Conservation (phyloP, 2,113 vertebrate genomes). For the Camelus bactrianus region DNA sequence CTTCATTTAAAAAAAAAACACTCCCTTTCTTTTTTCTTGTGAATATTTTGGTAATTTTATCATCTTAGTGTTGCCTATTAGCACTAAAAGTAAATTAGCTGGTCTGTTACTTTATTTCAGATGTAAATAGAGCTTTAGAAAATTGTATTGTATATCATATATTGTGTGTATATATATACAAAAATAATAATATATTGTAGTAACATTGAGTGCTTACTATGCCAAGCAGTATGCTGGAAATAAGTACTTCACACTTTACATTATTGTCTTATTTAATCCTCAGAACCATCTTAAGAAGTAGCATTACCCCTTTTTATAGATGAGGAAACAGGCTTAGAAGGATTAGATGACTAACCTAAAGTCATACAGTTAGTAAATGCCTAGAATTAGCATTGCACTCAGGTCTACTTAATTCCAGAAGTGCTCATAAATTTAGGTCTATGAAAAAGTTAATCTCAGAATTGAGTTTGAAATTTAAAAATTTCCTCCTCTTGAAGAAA, state of each 20-base stretch:
- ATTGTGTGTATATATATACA: background rate
- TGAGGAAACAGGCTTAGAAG: conserved; percentile 12
- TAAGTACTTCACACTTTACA: conserved; percentile 21
- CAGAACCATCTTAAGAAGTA: background rate
- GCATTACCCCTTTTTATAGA: background rate
- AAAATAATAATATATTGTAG: conserved; percentile 15
- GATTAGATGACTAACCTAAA: background rate
- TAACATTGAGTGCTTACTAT: conserved; percentile 20
- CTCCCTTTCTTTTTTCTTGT: conserved; percentile 36
- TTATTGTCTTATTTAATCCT: conserved; percentile 10
- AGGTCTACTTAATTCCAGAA: conserved; percentile 1
- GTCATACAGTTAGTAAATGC: background rate
- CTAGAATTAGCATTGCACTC: conserved; percentile 1
- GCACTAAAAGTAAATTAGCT: conserved; percentile 1
- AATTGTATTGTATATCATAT: background rate
- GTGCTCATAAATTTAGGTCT: background rate
- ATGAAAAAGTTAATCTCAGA: conserved; percentile 18
- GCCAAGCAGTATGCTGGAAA: conserved; percentile 20
- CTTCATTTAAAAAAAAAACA: background rate
- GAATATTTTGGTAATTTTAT: conserved; percentile 44
- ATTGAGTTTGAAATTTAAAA: conserved; percentile 59
- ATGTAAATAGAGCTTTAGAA: background rate
- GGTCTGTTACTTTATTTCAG: conserved; percentile 31
- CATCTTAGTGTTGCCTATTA: background rate
- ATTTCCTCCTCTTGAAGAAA: conserved; percentile 42